Conservation (phyloP, 2,888 invertebrate genomes). For the Diaphora mendica region DNA sequence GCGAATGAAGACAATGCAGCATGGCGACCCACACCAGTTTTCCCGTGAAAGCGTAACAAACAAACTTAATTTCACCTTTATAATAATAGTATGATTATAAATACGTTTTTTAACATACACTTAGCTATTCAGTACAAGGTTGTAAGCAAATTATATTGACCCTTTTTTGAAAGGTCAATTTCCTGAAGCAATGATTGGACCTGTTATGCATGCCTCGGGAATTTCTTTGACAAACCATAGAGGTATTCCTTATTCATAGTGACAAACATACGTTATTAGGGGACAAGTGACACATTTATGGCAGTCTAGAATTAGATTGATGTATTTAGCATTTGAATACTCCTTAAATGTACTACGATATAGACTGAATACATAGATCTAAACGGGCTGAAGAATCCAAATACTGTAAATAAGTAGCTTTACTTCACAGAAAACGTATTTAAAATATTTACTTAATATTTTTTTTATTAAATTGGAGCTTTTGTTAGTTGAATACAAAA, state of each 20-base stretch:
- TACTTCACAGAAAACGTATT: not conserved
- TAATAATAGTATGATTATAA: no score
- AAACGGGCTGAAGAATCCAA: not conserved
- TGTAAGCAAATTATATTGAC: slow-evolving; percentile 36
- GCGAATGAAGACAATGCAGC: no score
- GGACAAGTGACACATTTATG: slow-evolving; percentile 18
- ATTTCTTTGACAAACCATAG: slow-evolving; percentile 13
- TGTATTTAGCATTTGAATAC: slow-evolving; percentile 11
- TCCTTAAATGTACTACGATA: not conserved
- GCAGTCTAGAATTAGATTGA: slow-evolving; percentile 15
- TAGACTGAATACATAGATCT: not conserved
- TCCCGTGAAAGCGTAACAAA: no score
- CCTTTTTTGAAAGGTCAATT: slow-evolving; percentile 33
- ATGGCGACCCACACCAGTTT: no score
- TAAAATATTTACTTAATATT: not conserved
- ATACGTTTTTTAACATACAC: not conserved
- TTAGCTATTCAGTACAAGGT: slow-evolving; percentile 14
- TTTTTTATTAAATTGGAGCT: not conserved
- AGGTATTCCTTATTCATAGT: no score
- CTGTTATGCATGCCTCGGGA: slow-evolving; percentile 23
- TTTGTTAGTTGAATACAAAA: not conserved
- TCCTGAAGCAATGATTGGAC: slow-evolving; percentile 42
- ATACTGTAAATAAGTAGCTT: not conserved
- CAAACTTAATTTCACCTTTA: no score
- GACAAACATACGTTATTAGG: slow-evolving; percentile 16